These are phyloP conservation scores for Erebia ligea DNA, from an alignment of 2,888 invertebrate genomes.

Conservation along the genomic window DNA sequence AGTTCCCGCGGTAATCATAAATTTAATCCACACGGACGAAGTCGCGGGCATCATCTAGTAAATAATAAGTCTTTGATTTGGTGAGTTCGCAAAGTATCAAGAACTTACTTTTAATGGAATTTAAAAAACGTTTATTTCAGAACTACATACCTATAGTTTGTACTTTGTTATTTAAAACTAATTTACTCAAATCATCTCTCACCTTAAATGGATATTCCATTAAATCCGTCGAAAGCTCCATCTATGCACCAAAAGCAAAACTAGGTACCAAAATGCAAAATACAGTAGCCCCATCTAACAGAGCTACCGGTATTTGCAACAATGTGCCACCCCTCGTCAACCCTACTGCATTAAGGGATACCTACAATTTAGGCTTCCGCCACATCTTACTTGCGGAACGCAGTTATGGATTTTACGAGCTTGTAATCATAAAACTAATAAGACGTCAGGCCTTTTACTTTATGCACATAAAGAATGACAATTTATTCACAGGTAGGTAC, in stretches of 20 bases:
- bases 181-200: too few relatives aligned
- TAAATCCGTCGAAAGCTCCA: constrained; percentile 53
- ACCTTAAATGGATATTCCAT: not conserved
- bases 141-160: too few relatives aligned
- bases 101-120: too few relatives aligned
- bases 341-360: constrained; percentile 58
- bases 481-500: constrained; percentile 4
- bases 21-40: too few relatives aligned
- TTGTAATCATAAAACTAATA: not conserved
- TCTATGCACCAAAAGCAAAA: constrained; percentile 71
- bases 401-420: constrained; percentile 1
- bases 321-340: constrained; percentile 65
- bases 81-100: too few relatives aligned
- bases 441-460: not conserved
- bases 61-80: too few relatives aligned
- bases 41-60: too few relatives aligned
- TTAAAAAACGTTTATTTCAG: too few relatives aligned
- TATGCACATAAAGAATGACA: not conserved
- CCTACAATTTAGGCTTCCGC: constrained; percentile 24
- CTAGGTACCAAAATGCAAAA: constrained; percentile 66
- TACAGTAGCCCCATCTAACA: constrained; percentile 78
- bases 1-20: too few relatives aligned
- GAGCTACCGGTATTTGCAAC: constrained; percentile 65
- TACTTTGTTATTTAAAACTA: too few relatives aligned
- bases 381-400: constrained; percentile 22